A percentile compares a stretch with the other conserved stretches of the same genome.
Conservation (phyloP, 2,888 invertebrate genomes). For the Mechanitis messenoides region DNA sequence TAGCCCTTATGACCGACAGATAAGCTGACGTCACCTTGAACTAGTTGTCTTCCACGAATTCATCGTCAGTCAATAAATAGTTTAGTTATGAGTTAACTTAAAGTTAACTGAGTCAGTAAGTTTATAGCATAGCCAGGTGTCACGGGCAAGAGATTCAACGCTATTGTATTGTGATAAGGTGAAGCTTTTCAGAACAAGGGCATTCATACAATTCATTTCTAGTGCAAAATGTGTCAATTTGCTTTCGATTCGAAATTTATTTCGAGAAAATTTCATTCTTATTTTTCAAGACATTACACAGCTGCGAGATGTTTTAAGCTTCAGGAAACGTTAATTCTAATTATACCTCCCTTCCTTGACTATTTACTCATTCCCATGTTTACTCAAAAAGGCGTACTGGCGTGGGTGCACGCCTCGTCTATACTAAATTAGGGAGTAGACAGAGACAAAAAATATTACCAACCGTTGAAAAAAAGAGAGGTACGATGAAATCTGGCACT, state of each 20-base stretch:
- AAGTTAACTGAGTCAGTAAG: conserved; percentile 21
- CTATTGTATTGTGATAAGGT: conserved; percentile 34
- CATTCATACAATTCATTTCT: conserved; percentile 22
- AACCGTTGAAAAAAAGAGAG: conserved; percentile 55
- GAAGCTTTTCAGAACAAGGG: conserved; percentile 47
- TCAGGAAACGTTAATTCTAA: conserved; percentile 66
- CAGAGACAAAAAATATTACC: conserved; percentile 58
- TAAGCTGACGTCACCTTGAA: conserved; percentile 61
- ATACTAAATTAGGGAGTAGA: conserved; percentile 68
- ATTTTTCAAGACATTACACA: conserved; percentile 14
- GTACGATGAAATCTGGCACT: conserved; percentile 47
- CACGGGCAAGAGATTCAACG: conserved; percentile 15
- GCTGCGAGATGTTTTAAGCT: conserved; percentile 26
- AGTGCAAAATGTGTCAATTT: conserved; percentile 2
- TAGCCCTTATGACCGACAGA: conserved; percentile 49
- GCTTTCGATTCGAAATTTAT: neutral
- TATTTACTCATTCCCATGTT: conserved; percentile 72
- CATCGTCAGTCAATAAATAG: conserved; percentile 37
- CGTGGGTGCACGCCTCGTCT: conserved; percentile 61
- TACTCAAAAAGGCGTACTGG: conserved; percentile 69
- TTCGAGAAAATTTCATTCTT: too few species aligned
- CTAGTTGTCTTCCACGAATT: conserved; percentile 44
- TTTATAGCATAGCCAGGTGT: conserved; percentile 29
- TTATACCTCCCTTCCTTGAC: conserved; percentile 70
- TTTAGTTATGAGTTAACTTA: conserved; percentile 24